These are phyloP conservation scores for Gryllus longicercus DNA, from an alignment of 2,888 invertebrate genomes.

Conservation along the genomic window DNA sequence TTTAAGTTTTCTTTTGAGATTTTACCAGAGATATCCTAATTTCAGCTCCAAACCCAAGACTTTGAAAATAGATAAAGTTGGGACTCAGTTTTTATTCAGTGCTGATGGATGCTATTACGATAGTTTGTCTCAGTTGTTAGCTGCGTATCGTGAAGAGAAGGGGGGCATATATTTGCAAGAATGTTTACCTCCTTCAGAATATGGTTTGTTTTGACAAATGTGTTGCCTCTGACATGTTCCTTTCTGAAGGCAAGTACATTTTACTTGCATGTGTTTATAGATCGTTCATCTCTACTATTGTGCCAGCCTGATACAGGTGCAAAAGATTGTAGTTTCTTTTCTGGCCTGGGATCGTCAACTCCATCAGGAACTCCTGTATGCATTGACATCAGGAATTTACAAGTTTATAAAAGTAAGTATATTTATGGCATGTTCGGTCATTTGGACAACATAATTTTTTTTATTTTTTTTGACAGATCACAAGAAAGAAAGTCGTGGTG, in stretches of 20 bases:
- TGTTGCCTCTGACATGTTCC: constrained; percentile 12
- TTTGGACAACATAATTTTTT: background rate
- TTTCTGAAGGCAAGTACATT: constrained; percentile 20
- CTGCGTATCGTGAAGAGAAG: constrained; percentile 59
- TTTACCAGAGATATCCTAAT: constrained; percentile 20
- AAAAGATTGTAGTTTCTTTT: constrained; percentile 48
- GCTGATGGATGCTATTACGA: constrained; percentile 54
- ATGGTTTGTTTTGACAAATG: constrained; percentile 56
- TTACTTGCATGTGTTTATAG: constrained; percentile 45
- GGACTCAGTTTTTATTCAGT: constrained; percentile 56
- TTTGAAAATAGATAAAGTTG: constrained; percentile 61
- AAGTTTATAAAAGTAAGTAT: constrained; percentile 61
- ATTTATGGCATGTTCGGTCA: background rate
- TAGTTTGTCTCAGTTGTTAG: constrained; percentile 61
- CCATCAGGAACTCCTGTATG: constrained; percentile 57
- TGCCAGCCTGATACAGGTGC: constrained; percentile 54
- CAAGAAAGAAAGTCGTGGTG: constrained; percentile 60
- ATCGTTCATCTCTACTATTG: constrained; percentile 65
- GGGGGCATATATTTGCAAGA: constrained; percentile 64
- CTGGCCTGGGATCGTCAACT: constrained; percentile 50
- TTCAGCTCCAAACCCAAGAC: constrained; percentile 64
- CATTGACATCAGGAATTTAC: constrained; percentile 64
- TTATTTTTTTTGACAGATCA: constrained; percentile 50
- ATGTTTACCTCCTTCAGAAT: constrained; percentile 82
- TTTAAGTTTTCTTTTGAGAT: too few relatives aligned